Percentiles rank a stretch among this genome's conserved stretches.
Conservation (phyloP, 2,113 vertebrate species). For the Astur gentilis region DNA sequence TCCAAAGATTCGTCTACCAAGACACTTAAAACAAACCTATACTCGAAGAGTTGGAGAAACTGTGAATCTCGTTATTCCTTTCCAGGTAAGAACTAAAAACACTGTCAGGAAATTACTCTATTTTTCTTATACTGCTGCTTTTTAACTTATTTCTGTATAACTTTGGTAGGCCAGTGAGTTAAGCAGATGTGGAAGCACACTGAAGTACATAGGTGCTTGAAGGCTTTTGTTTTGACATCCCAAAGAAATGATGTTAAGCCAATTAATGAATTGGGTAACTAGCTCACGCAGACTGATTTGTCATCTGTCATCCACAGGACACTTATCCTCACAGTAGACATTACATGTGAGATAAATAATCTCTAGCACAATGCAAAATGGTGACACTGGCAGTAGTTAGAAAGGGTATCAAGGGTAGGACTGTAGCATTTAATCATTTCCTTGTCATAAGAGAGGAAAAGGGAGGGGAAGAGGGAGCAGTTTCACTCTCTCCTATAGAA, state of each 20-base stretch:
- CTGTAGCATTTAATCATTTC: neutral
- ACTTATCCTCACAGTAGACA: neutral
- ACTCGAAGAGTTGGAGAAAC: slow-evolving; percentile 91
- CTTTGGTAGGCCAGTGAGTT: neutral
- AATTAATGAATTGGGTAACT: neutral
- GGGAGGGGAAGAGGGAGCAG: neutral
- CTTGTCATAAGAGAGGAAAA: neutral
- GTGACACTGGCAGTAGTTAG: neutral
- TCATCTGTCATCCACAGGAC: neutral
- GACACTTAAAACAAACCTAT: slow-evolving; percentile 96
- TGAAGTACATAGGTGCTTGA: neutral
- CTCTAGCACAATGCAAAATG: neutral
- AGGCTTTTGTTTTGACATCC: neutral
- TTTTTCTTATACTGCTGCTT: neutral
- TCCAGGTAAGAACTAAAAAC: slow-evolving; percentile 78
- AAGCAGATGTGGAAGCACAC: neutral
- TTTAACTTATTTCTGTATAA: neutral
- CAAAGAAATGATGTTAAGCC: neutral
- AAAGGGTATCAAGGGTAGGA: neutral
- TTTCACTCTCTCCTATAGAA: neutral
- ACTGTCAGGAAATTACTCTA: neutral
- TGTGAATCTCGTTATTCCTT: slow-evolving; percentile 95
- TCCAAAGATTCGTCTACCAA: slow-evolving; percentile 93
- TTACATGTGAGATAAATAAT: neutral
- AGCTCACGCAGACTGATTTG: neutral